Conservation (phyloP, 2,888 invertebrate genomes). For the Zeuzera pyrina region DNA sequence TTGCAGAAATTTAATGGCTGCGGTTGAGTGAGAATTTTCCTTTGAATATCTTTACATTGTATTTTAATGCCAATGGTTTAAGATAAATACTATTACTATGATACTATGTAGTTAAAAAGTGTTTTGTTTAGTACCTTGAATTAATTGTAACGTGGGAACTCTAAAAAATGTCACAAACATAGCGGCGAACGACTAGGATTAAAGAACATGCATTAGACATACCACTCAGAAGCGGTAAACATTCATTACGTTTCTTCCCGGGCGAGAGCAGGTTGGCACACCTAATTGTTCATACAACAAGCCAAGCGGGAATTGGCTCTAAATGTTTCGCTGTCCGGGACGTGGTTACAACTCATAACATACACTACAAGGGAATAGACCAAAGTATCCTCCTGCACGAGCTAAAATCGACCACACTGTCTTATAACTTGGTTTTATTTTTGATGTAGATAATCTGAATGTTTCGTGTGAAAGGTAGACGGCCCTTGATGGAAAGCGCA, state of each 20-base stretch:
- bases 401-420: constrained; percentile 44
- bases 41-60: constrained; percentile 36
- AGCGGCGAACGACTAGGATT: too few relatives aligned
- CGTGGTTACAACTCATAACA: constrained; percentile 54
- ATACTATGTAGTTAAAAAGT: too few relatives aligned
- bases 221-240: constrained; percentile 51
- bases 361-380: constrained; percentile 41
- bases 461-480: constrained; percentile 20
- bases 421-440: constrained; percentile 36
- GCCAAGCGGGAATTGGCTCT: constrained; percentile 65
- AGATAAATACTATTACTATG: too few relatives aligned
- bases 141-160: too few relatives aligned
- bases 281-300: constrained; percentile 71
- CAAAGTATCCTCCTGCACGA: constrained; percentile 25
- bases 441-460: constrained; percentile 16
- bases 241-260: constrained; percentile 61
- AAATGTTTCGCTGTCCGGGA: constrained; percentile 59
- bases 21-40: constrained; percentile 48
- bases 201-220: constrained; percentile 30
- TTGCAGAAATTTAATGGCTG: constrained; percentile 45
- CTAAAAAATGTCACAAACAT: too few relatives aligned
- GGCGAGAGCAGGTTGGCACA: constrained; percentile 51
- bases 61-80: constrained; percentile 11
- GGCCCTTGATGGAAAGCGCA: constrained; percentile 59
- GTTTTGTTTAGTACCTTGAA: too few relatives aligned